Base-by-base conservation (phyloP, 37 sponge, comb jelly and placozoan species). In the Chondrilla cf. caribensis region DNA sequence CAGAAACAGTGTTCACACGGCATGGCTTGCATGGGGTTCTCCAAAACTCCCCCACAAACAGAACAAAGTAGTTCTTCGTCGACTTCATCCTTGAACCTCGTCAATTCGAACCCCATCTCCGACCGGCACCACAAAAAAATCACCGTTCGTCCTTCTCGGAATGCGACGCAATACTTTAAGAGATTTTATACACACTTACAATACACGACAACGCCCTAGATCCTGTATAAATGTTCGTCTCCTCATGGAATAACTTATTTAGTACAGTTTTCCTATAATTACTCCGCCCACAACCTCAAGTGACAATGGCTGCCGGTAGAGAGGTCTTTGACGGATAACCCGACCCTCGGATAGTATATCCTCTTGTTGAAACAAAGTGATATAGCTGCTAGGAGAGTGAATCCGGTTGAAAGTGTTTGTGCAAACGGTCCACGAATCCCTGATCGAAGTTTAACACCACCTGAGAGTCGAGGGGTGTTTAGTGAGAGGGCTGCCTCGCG, bases 1-100 rank as follows among this genome's bases (percentile, higher is more conserved):
- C 98, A 97, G 81, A 97, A 97, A 39, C 91, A 93, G 82, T 97
- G 98, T 55, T 97, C 98, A 68, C 98, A 97, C 41, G 90, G 86
- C 26, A 77, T 72, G 58, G 90, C 87, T 84, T 97, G 98, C 2
- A 90, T 82, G 32, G 98, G 98, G 33, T 78, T 60, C 67, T 92
- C 85, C 22, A 95, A 82, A 9, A 97, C 98, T 44, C 84, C 88
- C 0, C 91, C 82, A 79, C 98, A 97, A 14, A 97, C 95, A 36
- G 93, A 79, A 64, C 98, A 97, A 29, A 97, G 66, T 40, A 97
- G 78, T 80, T 97, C 98, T 43, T 93, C 95, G 78, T 97, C 98
- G 40, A 97, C 91, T 15, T 84, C 93, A 2, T 89, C 95, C 3
- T 79, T 77, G 81, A 97, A 97, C 36, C 98, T 64, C 0, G 21